Conservation (phyloP, 2,113 vertebrate species). For the Prinia subflava region DNA sequence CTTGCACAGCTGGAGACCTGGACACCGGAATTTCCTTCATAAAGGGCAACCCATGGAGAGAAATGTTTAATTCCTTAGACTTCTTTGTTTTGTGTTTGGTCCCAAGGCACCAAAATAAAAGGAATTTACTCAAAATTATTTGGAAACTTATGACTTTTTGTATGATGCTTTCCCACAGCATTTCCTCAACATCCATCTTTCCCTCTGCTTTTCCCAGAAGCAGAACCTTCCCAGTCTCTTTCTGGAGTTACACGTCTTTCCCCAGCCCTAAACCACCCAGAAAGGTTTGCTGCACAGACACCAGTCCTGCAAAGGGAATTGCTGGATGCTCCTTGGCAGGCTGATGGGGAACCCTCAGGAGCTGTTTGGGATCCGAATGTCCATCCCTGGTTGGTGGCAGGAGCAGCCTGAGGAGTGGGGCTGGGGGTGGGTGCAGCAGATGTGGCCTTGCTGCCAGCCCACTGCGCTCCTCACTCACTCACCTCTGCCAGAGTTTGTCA, state of each 20-base stretch:
- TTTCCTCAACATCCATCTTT: not conserved
- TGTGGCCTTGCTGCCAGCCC: not conserved
- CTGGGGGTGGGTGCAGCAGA: not conserved
- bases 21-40: not conserved
- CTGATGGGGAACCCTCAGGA: not conserved
- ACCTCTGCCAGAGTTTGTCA: not conserved
- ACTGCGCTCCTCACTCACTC: not conserved
- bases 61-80: not conserved
- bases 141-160: not conserved
- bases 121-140: not conserved
- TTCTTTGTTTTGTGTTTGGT: not conserved
- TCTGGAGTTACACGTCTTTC: accelerated
- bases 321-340: not conserved
- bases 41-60: not conserved
- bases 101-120: not conserved
- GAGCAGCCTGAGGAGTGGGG: not conserved
- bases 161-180: accelerated
- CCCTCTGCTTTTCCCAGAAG: not conserved
- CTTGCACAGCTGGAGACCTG: not conserved
- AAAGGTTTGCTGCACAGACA: accelerated
- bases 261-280: not conserved
- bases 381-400: not conserved
- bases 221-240: not conserved
- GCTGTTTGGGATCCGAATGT: not conserved
- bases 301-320: not conserved